Base-by-base conservation (phyloP, 2,888 invertebrate genomes). In the Alitta virens region DNA sequence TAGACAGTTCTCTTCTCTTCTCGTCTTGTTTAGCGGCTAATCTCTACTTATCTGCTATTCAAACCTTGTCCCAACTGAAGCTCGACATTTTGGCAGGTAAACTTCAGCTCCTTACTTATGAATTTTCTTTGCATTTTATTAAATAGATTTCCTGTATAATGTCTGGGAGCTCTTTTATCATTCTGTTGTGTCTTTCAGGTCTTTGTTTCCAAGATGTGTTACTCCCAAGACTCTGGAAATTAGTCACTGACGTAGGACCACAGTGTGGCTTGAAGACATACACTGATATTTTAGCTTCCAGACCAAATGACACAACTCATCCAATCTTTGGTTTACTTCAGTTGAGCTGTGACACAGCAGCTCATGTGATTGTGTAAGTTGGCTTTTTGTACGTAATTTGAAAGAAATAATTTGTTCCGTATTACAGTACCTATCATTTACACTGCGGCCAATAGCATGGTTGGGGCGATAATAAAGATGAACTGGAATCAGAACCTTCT, bases 321-420 rank as follows among this genome's bases (percentile, higher is more conserved):
- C 92, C 94, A 0, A 94, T 96, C 84, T 92, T 95, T 77, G 91
- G 93, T 77, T 91, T 97, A 87, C 85, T 98, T 50, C 91, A 93
- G 79, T 84, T 98, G 0, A 96, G 97, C 82, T 90, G 91, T 68
- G 96, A 97, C 78, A 92, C 94, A 75, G 94, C 96, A 88, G 91
- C 93, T 18, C 95, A 97, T 83, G 91, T 98, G 61, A 95, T 95
- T 94, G 68, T 68, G 71, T 96, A 84, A 88, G 91, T 51, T n/a
- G n/a, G n/a, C n/a, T n/a, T n/a, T n/a, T n/a, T n/a, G n/a, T n/a
- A n/a, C n/a, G n/a, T n/a, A n/a, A n/a, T n/a, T n/a, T n/a, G n/a
- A n/a, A n/a, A n/a, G n/a, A n/a, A n/a, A n/a, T n/a, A n/a, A n/a
- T n/a, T n/a, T n/a, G n/a, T n/a, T n/a, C n/a, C n/a, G n/a, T n/a